phyloP scores from a whole-genome alignment of 1,140 invertebrate species.

The Drosophila bipectinata region DNA sequence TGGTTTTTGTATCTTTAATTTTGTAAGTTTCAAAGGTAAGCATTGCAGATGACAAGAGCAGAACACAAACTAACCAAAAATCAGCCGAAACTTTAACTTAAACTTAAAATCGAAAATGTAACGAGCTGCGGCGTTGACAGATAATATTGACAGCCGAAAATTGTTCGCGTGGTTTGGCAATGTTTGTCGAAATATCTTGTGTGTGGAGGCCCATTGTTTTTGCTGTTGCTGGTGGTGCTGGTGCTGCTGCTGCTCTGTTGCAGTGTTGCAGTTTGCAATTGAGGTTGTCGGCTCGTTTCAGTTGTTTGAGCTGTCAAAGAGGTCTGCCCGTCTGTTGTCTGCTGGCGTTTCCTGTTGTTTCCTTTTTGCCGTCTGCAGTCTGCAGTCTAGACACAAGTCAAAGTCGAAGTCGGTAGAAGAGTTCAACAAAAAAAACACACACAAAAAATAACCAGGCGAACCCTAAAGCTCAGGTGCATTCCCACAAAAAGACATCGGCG shows the following conservation, averaged over 20 bases:
- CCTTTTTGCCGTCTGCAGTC: conserved; percentile 64
- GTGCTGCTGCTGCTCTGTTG: conserved; percentile 22
- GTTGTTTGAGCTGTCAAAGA: conserved; percentile 76
- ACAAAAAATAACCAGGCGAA: conserved; percentile 29
- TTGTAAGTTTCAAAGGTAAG: no score
- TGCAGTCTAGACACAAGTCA: conserved; percentile 74
- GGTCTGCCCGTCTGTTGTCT: conserved; percentile 65
- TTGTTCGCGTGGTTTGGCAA: conserved; percentile 72
- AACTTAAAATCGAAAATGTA: conserved; percentile 12
- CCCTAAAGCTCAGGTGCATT: conserved; percentile 61
- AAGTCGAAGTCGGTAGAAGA: conserved; percentile 54
- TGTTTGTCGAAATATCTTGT: conserved; percentile 64
- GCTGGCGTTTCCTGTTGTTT: conserved; percentile 74
- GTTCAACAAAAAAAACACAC: conserved; percentile 22
- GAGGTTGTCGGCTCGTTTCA: conserved; percentile 62
- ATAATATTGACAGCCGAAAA: conserved; percentile 81
- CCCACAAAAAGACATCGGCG: conserved; percentile 31
- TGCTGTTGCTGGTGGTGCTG: conserved; percentile 19
- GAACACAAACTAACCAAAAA: conserved; percentile 1
- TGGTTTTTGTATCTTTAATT: no score
- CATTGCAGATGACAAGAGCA: no score
- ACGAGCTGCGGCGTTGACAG: conserved; percentile 47
- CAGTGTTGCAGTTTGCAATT: conserved; percentile 58
- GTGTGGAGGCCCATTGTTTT: conserved; percentile 33
- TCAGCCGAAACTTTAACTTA: conserved; percentile 1